A percentile compares a stretch with the other conserved stretches of the same genome.
Evolutionary conservation across 2,797 vertebrate species (phyloP).

Genomic region (Chloroceryle amazona): DNA sequence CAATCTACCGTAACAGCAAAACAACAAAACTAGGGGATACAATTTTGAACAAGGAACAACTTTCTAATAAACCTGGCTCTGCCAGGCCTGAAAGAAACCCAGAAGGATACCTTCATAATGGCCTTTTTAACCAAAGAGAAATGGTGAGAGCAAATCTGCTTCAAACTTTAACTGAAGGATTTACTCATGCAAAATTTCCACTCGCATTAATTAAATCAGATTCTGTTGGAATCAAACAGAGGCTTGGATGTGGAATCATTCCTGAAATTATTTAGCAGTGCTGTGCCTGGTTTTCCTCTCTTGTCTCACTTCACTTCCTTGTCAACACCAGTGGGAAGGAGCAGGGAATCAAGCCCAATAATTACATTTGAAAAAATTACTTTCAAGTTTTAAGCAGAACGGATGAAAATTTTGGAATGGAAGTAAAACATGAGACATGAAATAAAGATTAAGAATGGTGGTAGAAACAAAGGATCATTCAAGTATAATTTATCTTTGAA

Average conservation of each 20-base stretch:
- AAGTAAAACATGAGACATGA: constrained; percentile 24
- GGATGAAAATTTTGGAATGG: constrained; percentile 27
- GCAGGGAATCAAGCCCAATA: constrained; percentile 1
- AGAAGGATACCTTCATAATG: not conserved
- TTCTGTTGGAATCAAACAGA: not conserved
- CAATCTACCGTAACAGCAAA: constrained; percentile 30
- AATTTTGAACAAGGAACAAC: not conserved
- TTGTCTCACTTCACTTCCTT: not conserved
- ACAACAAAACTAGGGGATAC: not conserved
- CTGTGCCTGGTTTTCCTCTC: constrained; percentile 2
- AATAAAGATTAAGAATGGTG: constrained; percentile 31
- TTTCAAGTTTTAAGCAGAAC: constrained; percentile 31
- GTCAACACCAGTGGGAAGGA: not conserved
- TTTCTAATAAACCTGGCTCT: not conserved
- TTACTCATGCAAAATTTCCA: not conserved
- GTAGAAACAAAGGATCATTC: constrained; percentile 51
- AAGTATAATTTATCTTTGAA: constrained; percentile 67
- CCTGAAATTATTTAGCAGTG: not conserved
- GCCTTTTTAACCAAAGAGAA: not conserved
- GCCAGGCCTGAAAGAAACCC: not conserved
- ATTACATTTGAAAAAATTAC: not conserved
- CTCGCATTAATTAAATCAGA: not conserved
- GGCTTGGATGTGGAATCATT: not conserved
- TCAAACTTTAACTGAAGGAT: not conserved
- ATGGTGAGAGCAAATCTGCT: not conserved